phyloP scores from a whole-genome alignment of 35 echinoderm and acorn worm species.

The Ptychodera flava region DNA sequence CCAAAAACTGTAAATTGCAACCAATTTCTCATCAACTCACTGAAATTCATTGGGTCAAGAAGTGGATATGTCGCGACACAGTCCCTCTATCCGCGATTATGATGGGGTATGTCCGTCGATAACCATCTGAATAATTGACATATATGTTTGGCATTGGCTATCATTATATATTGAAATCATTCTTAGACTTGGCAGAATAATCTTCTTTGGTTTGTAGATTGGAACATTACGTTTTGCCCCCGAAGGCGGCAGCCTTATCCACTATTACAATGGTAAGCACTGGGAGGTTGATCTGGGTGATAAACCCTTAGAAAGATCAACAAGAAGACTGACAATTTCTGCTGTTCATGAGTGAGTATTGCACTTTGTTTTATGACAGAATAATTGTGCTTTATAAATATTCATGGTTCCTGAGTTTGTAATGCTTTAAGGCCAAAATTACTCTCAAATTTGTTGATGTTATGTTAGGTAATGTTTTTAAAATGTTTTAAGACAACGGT shows the following conservation, averaged over 20 bases:
- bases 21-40: no score
- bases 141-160: no score
- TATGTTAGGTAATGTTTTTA: no score
- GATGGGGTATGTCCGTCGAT: no score
- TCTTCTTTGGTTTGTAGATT: no score
- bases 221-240: background rate
- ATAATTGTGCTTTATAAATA: background rate
- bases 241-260: background rate
- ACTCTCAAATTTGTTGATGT: background rate
- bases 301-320: slow-evolving; percentile 47
- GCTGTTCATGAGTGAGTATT: slow-evolving; percentile 78
- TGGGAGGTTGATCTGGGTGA: background rate
- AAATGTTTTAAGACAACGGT: background rate
- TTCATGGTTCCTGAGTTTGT: background rate
- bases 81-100: no score
- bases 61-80: no score
- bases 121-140: no score
- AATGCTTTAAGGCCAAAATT: background rate
- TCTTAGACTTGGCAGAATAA: no score
- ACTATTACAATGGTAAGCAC: background rate
- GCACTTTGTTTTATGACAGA: background rate
- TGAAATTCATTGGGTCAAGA: no score
- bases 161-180: no score
- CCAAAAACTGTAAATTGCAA: no score
- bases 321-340: slow-evolving; percentile 60